Evolutionary conservation across 2,113 vertebrate genomes (phyloP).

Genomic region (Rhadina sibilatrix): DNA sequence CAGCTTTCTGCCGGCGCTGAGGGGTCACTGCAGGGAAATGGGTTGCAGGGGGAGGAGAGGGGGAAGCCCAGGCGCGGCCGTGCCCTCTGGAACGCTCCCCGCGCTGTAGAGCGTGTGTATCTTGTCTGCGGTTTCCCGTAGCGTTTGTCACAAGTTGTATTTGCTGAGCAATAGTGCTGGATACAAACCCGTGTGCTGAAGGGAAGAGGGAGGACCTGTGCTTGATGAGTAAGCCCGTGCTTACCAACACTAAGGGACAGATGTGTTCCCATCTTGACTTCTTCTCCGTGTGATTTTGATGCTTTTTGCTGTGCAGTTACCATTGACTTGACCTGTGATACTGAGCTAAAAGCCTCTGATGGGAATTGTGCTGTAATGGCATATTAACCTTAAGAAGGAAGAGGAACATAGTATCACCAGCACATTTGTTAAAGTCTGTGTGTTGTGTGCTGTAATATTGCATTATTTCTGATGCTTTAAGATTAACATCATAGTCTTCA

Average conservation of each 20-base stretch:
- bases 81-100: neutral
- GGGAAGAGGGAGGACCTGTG: neutral
- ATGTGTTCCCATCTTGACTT: neutral
- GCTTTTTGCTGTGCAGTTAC: neutral
- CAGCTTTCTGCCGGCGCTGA: neutral
- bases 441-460: neutral
- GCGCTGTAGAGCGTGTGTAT: neutral
- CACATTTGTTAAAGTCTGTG: neutral
- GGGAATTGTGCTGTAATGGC: neutral
- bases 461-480: neutral
- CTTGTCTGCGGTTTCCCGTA: neutral
- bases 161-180: slow-evolving; percentile 41
- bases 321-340: neutral
- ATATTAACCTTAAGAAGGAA: neutral
- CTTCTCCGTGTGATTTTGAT: neutral
- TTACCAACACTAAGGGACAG: neutral
- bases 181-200: neutral
- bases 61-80: neutral
- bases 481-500: neutral
- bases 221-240: neutral
- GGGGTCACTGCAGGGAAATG: slow-evolving; percentile 28
- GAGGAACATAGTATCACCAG: neutral
- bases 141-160: slow-evolving; percentile 9
- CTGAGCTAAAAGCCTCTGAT: neutral
- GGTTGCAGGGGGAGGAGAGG: neutral